phyloP scores from a whole-genome alignment of 2,888 invertebrate genomes.

The Escarpia spicata region DNA sequence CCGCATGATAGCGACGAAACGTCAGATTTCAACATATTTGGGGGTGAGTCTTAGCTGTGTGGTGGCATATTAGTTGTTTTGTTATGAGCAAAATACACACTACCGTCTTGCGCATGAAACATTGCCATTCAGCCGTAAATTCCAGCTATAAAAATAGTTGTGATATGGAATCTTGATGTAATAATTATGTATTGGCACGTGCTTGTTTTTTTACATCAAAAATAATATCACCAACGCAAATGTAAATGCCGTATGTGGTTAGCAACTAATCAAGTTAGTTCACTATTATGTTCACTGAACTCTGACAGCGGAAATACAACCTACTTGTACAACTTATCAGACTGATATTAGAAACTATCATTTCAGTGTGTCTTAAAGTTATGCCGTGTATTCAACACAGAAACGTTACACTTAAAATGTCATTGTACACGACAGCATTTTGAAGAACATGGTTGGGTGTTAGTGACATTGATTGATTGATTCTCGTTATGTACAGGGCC shows the following conservation, averaged over 20 bases:
- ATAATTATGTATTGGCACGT: no score
- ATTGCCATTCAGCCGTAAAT: no score
- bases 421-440: neutral
- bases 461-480: neutral
- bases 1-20: neutral
- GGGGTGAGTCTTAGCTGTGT: neutral
- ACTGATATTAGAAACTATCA: neutral
- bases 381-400: neutral
- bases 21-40: neutral
- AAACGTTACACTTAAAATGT: neutral
- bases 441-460: neutral
- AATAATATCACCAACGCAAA: no score
- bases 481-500: neutral
- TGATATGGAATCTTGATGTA: no score
- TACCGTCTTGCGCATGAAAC: no score
- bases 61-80: no score
- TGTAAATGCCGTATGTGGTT: no score
- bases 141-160: no score
- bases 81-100: no score
- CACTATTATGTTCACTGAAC: neutral
- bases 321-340: neutral
- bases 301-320: neutral
- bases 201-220: no score
- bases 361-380: neutral
- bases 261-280: neutral